Conservation (phyloP, 53 echinoderm and acorn worm species). For the Holothuria scabra region DNA sequence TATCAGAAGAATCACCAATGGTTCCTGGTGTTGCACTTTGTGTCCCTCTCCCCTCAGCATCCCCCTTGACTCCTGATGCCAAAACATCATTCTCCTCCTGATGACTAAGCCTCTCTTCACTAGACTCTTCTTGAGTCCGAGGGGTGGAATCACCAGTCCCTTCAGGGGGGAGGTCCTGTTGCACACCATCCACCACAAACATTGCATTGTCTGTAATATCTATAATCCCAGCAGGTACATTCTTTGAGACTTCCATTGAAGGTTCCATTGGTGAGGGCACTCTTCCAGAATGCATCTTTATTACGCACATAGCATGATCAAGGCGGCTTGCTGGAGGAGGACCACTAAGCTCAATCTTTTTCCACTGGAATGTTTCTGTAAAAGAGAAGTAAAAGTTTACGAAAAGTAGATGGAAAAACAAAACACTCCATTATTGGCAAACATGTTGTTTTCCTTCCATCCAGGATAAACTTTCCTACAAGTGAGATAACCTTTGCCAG, state of each 20-base stretch:
- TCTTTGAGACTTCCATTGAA: neutral
- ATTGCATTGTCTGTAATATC: constrained; percentile 26
- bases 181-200: constrained; percentile 38
- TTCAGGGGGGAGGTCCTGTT: neutral
- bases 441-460: too few species aligned
- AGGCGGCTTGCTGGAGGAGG: constrained; percentile 87
- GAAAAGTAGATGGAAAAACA: too few species aligned
- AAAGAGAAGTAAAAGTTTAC: neutral
- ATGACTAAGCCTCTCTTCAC: neutral
- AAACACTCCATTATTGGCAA: too few species aligned
- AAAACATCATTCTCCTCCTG: neutral
- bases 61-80: neutral
- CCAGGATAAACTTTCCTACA: too few species aligned
- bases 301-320: constrained; percentile 87
- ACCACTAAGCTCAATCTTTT: constrained; percentile 63
- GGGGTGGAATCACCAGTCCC: constrained; percentile 1
- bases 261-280: neutral
- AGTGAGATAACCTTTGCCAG: too few species aligned
- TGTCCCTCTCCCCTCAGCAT: neutral
- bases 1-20: constrained; percentile 23
- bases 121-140: neutral
- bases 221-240: neutral
- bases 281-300: constrained; percentile 25
- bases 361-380: constrained; percentile 75
- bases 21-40: neutral